phyloP scores from a whole-genome alignment of 2,797 vertebrate genomes.

The Spatula clypeata region DNA sequence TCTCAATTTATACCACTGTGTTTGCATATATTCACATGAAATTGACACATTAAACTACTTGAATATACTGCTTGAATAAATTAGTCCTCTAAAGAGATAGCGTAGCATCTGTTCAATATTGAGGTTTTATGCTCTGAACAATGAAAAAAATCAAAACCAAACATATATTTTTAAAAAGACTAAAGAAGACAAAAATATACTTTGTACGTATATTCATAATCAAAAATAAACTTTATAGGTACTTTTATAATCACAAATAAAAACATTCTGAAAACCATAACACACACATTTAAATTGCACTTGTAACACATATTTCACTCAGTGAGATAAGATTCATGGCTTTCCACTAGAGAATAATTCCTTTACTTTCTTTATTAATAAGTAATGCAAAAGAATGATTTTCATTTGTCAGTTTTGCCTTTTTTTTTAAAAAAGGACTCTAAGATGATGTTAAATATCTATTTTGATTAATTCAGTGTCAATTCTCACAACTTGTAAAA shows the following conservation, averaged over 20 bases:
- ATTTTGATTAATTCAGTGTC: background rate
- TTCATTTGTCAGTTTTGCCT: background rate
- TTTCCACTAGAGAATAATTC: background rate
- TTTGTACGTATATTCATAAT: background rate
- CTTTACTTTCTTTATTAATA: background rate
- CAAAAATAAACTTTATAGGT: accelerated
- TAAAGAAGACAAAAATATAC: accelerated
- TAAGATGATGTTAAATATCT: background rate
- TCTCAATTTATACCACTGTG: background rate
- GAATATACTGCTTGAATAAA: background rate
- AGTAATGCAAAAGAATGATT: background rate
- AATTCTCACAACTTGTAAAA: background rate
- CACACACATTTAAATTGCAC: background rate
- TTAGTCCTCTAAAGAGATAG: background rate
- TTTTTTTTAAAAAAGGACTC: too few relatives aligned
- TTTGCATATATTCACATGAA: background rate
- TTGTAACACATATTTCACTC: background rate
- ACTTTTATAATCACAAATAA: background rate
- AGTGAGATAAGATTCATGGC: background rate
- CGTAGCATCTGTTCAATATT: background rate
- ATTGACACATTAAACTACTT: background rate
- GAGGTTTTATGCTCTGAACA: background rate
- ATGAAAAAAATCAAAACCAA: background rate
- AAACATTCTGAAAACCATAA: background rate
- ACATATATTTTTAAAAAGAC: accelerated